Evolutionary conservation across 2,888 invertebrate genomes (phyloP).

Genomic region (Galerucella nymphaeae): DNA sequence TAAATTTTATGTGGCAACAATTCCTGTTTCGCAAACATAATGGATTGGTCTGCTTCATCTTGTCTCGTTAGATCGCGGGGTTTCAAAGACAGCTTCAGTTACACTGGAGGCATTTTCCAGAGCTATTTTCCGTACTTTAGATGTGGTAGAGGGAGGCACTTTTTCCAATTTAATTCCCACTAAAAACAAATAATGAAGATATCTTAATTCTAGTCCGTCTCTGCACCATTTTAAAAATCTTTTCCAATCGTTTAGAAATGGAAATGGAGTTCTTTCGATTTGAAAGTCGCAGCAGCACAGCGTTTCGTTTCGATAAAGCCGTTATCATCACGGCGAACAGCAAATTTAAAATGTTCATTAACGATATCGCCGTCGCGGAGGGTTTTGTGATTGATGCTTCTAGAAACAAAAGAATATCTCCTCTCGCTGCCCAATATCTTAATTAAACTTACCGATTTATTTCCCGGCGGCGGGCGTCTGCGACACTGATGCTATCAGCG

Average conservation of each 20-base stretch:
- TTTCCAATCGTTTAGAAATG: constrained; percentile 42
- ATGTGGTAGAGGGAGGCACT: too few relatives aligned
- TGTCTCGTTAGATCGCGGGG: too few relatives aligned
- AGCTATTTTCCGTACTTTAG: too few relatives aligned
- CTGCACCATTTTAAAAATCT: constrained; percentile 4
- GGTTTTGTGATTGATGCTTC: constrained; percentile 47
- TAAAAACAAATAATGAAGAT: too few relatives aligned
- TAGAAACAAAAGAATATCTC: constrained; percentile 65
- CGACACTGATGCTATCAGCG: constrained; percentile 41
- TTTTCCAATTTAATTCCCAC: too few relatives aligned
- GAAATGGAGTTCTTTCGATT: constrained; percentile 44
- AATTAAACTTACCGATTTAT: constrained; percentile 68
- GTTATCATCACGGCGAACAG: constrained; percentile 55
- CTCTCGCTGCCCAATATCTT: constrained; percentile 65
- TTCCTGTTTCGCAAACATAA: too few relatives aligned
- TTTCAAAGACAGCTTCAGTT: too few relatives aligned
- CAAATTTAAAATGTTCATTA: constrained; percentile 65
- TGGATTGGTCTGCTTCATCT: too few relatives aligned
- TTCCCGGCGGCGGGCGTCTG: constrained; percentile 57
- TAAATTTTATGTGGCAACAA: too few relatives aligned
- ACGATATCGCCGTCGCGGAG: constrained; percentile 61
- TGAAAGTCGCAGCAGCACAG: constrained; percentile 39
- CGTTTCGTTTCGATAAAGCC: constrained; percentile 50
- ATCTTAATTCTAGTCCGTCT: background rate
- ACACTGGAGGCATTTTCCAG: too few relatives aligned